Conservation (phyloP, 2,888 invertebrate genomes). For the Zygaena filipendulae region DNA sequence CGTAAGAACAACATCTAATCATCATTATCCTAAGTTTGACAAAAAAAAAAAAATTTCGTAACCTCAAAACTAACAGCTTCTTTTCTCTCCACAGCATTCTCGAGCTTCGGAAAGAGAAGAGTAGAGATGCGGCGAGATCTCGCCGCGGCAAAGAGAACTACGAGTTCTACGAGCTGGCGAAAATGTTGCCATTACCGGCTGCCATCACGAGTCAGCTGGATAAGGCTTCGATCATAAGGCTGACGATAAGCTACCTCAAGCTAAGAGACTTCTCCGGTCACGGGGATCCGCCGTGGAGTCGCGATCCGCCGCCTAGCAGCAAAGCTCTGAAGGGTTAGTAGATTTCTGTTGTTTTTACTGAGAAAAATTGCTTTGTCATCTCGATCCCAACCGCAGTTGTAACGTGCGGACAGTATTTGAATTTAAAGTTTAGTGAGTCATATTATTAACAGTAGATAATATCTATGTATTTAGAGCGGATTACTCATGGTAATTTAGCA, state of each 20-base stretch:
- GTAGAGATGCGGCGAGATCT: conserved; percentile 91
- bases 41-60: no score
- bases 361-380: not conserved
- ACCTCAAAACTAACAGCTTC: no score
- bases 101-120: conserved; percentile 93
- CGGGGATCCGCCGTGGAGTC: conserved; percentile 96
- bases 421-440: no score
- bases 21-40: no score
- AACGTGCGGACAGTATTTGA: no score
- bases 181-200: conserved; percentile 90
- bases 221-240: conserved; percentile 95
- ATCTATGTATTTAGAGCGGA: no score
- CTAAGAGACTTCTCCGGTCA: conserved; percentile 94
- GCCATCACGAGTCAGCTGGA: conserved; percentile 95
- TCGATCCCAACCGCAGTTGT: no score
- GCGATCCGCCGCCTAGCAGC: conserved; percentile 81
- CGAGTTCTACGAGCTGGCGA: conserved; percentile 96
- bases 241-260: conserved; percentile 96
- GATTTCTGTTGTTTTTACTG: not conserved
- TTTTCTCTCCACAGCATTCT: conserved; percentile 81
- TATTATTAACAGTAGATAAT: no score
- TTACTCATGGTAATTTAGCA: no score
- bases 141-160: conserved; percentile 95
- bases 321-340: conserved; percentile 84
- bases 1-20: no score